Percentiles rank a stretch among this genome's conserved stretches.
These are phyloP conservation scores for Arbacia lixula DNA, from an alignment of 53 echinoderm and acorn worm genomes.

Conservation along the genomic window DNA sequence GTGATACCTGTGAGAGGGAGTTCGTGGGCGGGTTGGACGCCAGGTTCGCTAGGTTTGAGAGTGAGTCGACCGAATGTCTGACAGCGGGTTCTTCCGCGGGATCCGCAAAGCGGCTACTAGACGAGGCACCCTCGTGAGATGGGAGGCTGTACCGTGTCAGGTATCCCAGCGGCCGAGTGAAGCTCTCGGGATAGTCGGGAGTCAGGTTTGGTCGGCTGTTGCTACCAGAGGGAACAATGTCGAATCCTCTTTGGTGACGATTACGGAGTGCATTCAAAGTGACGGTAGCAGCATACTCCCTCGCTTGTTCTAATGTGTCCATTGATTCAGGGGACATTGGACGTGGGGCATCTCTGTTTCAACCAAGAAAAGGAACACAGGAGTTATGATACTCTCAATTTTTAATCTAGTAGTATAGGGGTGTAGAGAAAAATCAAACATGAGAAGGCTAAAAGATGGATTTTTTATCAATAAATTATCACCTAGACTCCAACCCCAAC, in stretches of 20 bases:
- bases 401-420: too few relatives aligned
- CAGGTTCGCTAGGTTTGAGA: slow-evolving; percentile 40
- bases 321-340: slow-evolving; percentile 66
- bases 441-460: too few relatives aligned
- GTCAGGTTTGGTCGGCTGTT: slow-evolving; percentile 15
- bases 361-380: too few relatives aligned
- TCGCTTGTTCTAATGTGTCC: slow-evolving; percentile 68
- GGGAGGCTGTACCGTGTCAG: slow-evolving; percentile 33
- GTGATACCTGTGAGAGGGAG: slow-evolving; percentile 37
- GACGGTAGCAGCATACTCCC: slow-evolving; percentile 82
- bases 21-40: slow-evolving; percentile 29
- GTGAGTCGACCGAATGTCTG: slow-evolving; percentile 20
- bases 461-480: too few relatives aligned
- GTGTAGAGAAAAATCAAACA: too few relatives aligned
- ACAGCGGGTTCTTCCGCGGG: not conserved
- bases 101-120: not conserved
- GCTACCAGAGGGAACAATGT: not conserved
- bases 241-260: slow-evolving; percentile 47
- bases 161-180: slow-evolving; percentile 7
- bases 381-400: too few relatives aligned
- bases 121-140: not conserved
- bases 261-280: slow-evolving; percentile 71
- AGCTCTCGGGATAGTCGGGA: slow-evolving; percentile 11
- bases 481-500: too few relatives aligned
- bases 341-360: slow-evolving; percentile 35